phyloP scores from a whole-genome alignment of 1,140 invertebrate genomes.

The Brachionus rubens region DNA sequence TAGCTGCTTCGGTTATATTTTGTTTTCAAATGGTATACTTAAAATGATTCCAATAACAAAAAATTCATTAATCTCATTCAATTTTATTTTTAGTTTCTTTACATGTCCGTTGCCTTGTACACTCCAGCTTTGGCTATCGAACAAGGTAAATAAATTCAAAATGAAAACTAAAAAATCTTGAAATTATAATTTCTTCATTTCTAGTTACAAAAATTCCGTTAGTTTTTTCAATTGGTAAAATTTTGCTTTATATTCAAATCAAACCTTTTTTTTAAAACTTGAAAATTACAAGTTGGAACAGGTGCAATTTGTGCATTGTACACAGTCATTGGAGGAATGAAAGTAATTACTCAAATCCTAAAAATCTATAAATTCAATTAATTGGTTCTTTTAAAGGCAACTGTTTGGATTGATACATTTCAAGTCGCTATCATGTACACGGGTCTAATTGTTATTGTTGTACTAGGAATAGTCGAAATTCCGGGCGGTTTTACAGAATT shows the following conservation, averaged over 20 bases:
- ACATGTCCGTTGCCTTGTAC: slow-evolving; percentile 87
- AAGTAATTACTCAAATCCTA: slow-evolving; percentile 55
- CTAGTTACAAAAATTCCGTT: slow-evolving; percentile 32
- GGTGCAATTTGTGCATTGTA: slow-evolving; percentile 42
- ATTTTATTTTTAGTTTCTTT: slow-evolving; percentile 65
- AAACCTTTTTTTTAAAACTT: background rate
- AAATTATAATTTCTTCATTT: background rate
- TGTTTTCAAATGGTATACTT: slow-evolving; percentile 42
- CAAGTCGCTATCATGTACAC: slow-evolving; percentile 80
- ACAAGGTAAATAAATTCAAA: slow-evolving; percentile 68
- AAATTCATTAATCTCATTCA: background rate
- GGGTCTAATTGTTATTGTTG: slow-evolving; percentile 66
- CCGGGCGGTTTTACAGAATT: slow-evolving; percentile 53
- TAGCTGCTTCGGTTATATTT: slow-evolving; percentile 22
- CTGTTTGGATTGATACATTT: slow-evolving; percentile 73
- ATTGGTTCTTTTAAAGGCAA: background rate
- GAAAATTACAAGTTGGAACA: slow-evolving; percentile 26
- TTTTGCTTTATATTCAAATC: background rate
- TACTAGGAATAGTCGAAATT: background rate
- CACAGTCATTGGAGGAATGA: slow-evolving; percentile 70
- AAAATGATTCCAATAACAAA: background rate
- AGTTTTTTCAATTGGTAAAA: slow-evolving; percentile 32
- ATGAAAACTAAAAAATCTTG: background rate
- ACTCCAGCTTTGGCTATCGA: slow-evolving; percentile 85
- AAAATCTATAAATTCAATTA: background rate